phyloP scores from a whole-genome alignment of 2,797 vertebrate species.

The Morelia viridis region DNA sequence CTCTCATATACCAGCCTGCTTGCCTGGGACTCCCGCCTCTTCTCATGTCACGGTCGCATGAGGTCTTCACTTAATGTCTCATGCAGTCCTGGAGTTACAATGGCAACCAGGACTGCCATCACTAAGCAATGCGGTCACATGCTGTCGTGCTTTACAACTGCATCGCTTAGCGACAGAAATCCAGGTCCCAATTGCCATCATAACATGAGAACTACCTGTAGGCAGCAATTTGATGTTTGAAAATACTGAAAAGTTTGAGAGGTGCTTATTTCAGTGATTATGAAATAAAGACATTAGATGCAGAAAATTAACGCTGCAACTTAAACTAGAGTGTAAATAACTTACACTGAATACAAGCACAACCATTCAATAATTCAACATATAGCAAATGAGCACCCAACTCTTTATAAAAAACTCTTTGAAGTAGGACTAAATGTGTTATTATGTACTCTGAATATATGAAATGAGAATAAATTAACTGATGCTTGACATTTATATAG shows the following conservation, averaged over 20 bases:
- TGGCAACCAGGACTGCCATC: background rate
- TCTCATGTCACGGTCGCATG: background rate
- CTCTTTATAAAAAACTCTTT: background rate
- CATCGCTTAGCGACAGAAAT: background rate
- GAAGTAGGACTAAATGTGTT: background rate
- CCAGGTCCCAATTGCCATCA: background rate
- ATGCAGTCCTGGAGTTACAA: background rate
- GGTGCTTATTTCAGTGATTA: background rate
- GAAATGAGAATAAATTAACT: background rate
- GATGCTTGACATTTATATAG: background rate
- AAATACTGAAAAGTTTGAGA: background rate
- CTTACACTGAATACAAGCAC: background rate
- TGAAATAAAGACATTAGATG: background rate
- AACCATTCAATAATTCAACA: background rate
- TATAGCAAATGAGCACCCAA: background rate
- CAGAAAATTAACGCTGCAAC: background rate
- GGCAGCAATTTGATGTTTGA: background rate
- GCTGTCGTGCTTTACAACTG: background rate
- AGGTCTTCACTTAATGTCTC: background rate
- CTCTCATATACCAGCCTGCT: background rate
- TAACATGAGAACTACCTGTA: background rate
- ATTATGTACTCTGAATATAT: background rate
- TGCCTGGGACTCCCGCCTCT: background rate
- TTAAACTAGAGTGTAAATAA: background rate
- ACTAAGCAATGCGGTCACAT: background rate